Evolutionary conservation across 2,113 vertebrate species (phyloP), one percentile per base, ranked within the genome.

Genomic region (Cathartes aura): DNA sequence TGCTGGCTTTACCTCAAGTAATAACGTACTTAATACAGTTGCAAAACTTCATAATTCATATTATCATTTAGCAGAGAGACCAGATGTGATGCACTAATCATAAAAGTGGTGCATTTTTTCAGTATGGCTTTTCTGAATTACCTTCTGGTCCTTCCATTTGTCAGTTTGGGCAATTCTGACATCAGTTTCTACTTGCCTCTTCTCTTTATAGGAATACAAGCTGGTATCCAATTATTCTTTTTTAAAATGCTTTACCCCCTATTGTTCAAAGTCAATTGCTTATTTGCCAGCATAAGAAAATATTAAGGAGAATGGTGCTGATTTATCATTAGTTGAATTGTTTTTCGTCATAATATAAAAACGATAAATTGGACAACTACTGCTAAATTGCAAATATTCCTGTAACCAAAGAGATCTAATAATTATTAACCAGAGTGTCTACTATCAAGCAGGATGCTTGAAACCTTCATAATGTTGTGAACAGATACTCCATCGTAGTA

Each of bases 91-190:
- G 68, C 34, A 78, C 84, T 74, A 67, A 91, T 91, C 59, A 63
- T 34, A 67, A 55, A 67, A 87, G 10, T n/a, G 75, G 38, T 73
- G 16, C 18, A 36, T 6, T 55, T 87, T 92, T 92, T 94, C 55
- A 81, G 9, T 32, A 45, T 36, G 68, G n/a, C 59, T 95, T 89
- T 94, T 91, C 72, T 94, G 74, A 96, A 93, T 86, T 74, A 50
- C n/a, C 34, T 75, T 66, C 50, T 87, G n/a, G 11, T 92, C 56
- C n/a, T 82, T 87, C 32, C 43, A 21, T 91, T 94, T 87, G 55
- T 84, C 47, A 73, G 45, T 78, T 73, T 83, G 83, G 58, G 50
- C 32, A 81, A 71, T 87, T 87, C 42, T 92, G 32, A 47, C 26
- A 59, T n/a, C 23, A 27, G 23, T 68, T 82, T 67, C 34, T 72